phyloP scores from a whole-genome alignment of 2,113 vertebrate genomes.

The Psittacula cyanocephala region DNA sequence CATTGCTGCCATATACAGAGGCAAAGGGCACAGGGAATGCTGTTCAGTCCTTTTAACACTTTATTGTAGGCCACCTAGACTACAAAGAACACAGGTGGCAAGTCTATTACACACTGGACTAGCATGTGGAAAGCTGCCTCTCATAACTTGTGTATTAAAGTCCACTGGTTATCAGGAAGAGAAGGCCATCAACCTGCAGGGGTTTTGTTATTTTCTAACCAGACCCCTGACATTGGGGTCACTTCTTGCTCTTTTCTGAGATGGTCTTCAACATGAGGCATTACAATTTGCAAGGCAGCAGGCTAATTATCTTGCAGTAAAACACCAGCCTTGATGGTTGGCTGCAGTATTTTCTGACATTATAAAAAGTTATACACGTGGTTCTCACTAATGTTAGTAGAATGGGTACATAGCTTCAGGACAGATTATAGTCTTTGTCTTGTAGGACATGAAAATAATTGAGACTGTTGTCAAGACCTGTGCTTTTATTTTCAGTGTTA shows the following conservation, averaged over 20 bases:
- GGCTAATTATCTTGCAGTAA: neutral
- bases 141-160: neutral
- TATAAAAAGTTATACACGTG: neutral
- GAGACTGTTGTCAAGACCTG: slow-evolving; percentile 35
- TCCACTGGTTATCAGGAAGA: neutral
- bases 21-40: neutral
- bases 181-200: neutral
- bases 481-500: neutral
- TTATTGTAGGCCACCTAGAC: neutral
- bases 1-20: neutral
- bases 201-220: neutral
- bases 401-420: slow-evolving; percentile 30
- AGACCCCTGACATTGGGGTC: neutral
- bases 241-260: neutral
- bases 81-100: neutral
- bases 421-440: slow-evolving; percentile 37
- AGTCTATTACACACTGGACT: neutral
- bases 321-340: neutral
- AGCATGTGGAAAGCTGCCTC: neutral
- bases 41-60: neutral
- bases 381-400: neutral
- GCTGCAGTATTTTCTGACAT: neutral
- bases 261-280: neutral
- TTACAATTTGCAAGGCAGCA: neutral
- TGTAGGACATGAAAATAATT: slow-evolving; percentile 40